A percentile compares a stretch with the other conserved stretches of the same genome.
Evolutionary conservation across 2,888 invertebrate species (phyloP).

Genomic region (Drosophila nr. medialis): DNA sequence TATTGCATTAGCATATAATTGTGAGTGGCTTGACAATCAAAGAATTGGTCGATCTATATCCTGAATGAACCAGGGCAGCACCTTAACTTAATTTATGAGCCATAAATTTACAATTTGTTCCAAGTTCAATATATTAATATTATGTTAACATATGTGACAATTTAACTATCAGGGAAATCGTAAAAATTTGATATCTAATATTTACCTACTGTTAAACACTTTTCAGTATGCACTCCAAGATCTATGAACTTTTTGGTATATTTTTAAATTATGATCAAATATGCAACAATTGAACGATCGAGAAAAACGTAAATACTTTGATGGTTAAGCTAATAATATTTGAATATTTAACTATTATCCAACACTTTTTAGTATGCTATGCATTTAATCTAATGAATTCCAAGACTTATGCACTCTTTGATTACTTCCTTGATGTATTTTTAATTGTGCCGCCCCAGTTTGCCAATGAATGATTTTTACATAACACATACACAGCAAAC

Average conservation of each 20-base stretch:
- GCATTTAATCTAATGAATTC: neutral
- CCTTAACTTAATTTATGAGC: slow-evolving; percentile 45
- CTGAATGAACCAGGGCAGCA: slow-evolving; percentile 41
- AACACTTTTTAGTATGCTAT: neutral
- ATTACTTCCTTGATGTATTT: slow-evolving; percentile 27
- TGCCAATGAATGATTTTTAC: slow-evolving; percentile 30
- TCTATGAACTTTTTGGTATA: slow-evolving; percentile 13
- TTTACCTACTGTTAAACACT: neutral
- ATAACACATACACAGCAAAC: slow-evolving; percentile 36
- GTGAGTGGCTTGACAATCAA: slow-evolving; percentile 43
- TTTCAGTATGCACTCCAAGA: neutral
- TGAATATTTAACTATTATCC: neutral
- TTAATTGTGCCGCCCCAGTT: slow-evolving; percentile 36
- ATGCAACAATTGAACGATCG: neutral
- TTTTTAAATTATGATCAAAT: slow-evolving; percentile 22
- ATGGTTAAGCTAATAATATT: neutral
- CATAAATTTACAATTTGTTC: neutral
- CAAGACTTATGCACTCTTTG: neutral
- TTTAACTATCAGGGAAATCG: neutral
- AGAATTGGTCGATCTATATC: slow-evolving; percentile 60
- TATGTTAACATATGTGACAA: neutral
- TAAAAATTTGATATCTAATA: neutral
- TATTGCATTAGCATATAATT: slow-evolving; percentile 63
- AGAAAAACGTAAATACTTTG: too few relatives aligned
- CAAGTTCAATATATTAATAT: neutral